Evolutionary conservation across 2,797 vertebrate species (phyloP).

Genomic region (Botia kubotai): DNA sequence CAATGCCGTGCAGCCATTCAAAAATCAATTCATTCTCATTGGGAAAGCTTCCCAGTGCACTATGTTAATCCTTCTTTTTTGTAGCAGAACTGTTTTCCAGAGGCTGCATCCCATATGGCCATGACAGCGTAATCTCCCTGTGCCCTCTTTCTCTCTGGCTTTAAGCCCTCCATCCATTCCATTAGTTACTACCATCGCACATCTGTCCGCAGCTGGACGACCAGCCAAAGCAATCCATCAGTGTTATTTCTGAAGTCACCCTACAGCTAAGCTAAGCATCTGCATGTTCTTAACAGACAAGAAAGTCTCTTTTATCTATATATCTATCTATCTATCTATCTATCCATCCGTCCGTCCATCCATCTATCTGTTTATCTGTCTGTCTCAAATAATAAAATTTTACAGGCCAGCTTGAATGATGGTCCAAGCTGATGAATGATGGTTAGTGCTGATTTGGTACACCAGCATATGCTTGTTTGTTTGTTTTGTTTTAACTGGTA

Average conservation of each 20-base stretch:
- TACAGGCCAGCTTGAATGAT: no score
- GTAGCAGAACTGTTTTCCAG: constrained; percentile 62
- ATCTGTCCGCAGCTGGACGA: constrained; percentile 70
- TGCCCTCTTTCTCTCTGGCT: constrained; percentile 77
- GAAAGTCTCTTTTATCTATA: no score
- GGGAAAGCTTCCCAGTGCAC: constrained; percentile 24
- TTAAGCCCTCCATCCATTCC: constrained; percentile 68
- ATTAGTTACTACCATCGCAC: constrained; percentile 61
- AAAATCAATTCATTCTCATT: constrained; percentile 67
- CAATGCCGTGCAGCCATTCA: constrained; percentile 52
- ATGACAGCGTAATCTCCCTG: constrained; percentile 74
- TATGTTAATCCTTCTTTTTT: constrained; percentile 54
- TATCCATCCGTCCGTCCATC: no score
- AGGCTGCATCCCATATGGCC: constrained; percentile 69
- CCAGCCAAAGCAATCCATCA: constrained; percentile 36
- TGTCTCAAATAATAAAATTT: no score
- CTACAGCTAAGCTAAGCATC: neutral
- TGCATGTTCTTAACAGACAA: constrained; percentile 1
- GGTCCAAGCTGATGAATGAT: no score
- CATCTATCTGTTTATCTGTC: no score
- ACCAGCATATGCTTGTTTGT: no score
- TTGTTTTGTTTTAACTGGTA: no score
- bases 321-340: no score
- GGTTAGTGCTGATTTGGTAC: no score
- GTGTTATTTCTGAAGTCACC: constrained; percentile 37